Percentiles rank a stretch among this genome's conserved stretches.
Conservation (phyloP, 64 coral and sea anemone genomes). For the Pocillopora verrucosa region DNA sequence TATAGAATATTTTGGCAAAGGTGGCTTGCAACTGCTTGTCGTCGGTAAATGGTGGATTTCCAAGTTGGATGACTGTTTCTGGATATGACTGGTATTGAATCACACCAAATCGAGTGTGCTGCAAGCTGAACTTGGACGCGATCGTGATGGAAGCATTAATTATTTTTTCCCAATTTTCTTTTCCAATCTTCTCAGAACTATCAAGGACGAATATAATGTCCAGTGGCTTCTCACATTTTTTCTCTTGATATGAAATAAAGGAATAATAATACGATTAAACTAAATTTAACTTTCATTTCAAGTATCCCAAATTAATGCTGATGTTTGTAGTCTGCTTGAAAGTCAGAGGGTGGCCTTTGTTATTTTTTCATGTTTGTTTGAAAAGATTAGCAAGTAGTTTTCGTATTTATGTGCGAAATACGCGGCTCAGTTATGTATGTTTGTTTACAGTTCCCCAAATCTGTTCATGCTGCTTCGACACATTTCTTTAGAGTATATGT, state of each 20-base stretch:
- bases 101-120: constrained; percentile 69
- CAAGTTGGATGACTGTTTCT: constrained; percentile 52
- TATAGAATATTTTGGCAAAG: constrained; percentile 67
- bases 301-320: too few species aligned
- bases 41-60: constrained; percentile 31
- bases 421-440: too few species aligned
- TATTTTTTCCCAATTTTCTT: constrained; percentile 57
- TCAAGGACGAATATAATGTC: constrained; percentile 82
- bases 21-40: constrained; percentile 24
- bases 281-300: too few species aligned
- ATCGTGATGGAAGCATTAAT: constrained; percentile 58
- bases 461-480: background rate
- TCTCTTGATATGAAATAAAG: background rate
- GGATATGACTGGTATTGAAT: constrained; percentile 75
- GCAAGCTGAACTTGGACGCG: constrained; percentile 47
- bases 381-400: too few species aligned
- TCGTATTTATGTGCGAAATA: too few species aligned
- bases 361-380: too few species aligned
- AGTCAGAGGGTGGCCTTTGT: too few species aligned
- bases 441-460: too few species aligned
- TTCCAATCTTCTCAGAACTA: constrained; percentile 84
- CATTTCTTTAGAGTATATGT: background rate
- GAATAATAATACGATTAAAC: too few species aligned
- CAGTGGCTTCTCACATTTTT: constrained; percentile 70
- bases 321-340: too few species aligned